Evolutionary conservation across 2,797 vertebrate species (phyloP).

Genomic region (Betta splendens): DNA sequence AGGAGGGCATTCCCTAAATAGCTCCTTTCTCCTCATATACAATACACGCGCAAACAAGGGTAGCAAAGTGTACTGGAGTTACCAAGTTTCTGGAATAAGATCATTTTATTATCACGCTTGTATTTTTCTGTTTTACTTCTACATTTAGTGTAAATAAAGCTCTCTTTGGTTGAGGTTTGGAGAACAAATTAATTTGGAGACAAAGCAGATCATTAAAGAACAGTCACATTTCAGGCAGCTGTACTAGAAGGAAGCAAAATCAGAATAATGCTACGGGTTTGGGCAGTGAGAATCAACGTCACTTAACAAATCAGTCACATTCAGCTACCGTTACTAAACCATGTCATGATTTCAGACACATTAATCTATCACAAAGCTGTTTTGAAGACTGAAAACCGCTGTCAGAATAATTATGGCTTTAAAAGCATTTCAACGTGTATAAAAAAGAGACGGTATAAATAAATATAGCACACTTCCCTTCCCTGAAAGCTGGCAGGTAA

Average conservation of each 20-base stretch:
- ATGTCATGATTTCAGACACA: slow-evolving; percentile 65
- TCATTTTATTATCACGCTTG: slow-evolving; percentile 1
- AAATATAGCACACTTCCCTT: slow-evolving; percentile 81
- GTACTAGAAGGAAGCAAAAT: slow-evolving; percentile 37
- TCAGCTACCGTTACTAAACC: slow-evolving; percentile 58
- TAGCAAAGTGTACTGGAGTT: slow-evolving; percentile 29
- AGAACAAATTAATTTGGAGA: slow-evolving; percentile 51
- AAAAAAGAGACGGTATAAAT: slow-evolving; percentile 70
- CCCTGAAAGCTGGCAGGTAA: slow-evolving; percentile 81
- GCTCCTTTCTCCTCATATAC: slow-evolving; percentile 53
- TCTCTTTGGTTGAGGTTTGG: slow-evolving; percentile 31
- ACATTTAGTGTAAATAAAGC: no score
- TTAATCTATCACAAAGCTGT: slow-evolving; percentile 69
- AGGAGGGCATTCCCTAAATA: slow-evolving; percentile 71
- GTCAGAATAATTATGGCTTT: slow-evolving; percentile 80
- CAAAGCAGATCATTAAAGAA: slow-evolving; percentile 59
- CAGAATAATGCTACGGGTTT: slow-evolving; percentile 65
- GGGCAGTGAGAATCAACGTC: slow-evolving; percentile 61
- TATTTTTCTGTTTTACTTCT: slow-evolving; percentile 10
- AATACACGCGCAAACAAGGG: slow-evolving; percentile 37
- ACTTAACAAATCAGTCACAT: slow-evolving; percentile 60
- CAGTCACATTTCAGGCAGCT: slow-evolving; percentile 44
- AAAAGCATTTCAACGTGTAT: slow-evolving; percentile 76
- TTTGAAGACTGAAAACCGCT: slow-evolving; percentile 67
- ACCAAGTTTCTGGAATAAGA: slow-evolving; percentile 15